Base-by-base conservation (phyloP, 1,140 invertebrate species). In the Adelges cooleyi region DNA sequence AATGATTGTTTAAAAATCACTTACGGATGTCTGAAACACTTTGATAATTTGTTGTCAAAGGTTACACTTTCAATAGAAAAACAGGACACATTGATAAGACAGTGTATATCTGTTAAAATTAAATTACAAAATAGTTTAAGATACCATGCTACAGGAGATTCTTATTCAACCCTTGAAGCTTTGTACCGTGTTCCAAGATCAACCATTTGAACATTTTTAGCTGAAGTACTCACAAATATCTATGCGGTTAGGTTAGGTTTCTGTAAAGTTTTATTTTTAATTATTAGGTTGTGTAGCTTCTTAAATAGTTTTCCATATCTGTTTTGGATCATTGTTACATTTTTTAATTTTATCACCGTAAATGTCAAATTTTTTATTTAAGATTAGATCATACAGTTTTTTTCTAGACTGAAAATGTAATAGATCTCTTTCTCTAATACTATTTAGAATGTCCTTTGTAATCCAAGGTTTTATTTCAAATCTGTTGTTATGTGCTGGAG, bases 21-120 rank as follows among this genome's bases (percentile, higher is more conserved):
- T 27, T 52, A 15, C 52, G 52, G 52, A 54, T 36, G 52, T 54
- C 52, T 36, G 10, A 40, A 36, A 40, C 29, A 40, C 27, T 54
- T 54, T 54, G 52, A 54, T 25, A 13, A 54, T 54, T 54, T 36
- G 52, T 36, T 54, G 52, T 40, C 27, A 40, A 54, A 52, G n/a
- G 29, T 52, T 8, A 54, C 29, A 38, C 29, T 29, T 36, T 54
- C 36, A 15, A 27, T 50, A 27, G 25, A 50, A 50, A 50, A 50
- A 50, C 48, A 50, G 25, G 48, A 50, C 25, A 54, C 29, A 36
- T 18, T 54, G 17, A 38, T 54, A 27, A 29, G 20, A 54, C 9
- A 29, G 50, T 27, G 25, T 17, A 52, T 52, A 52, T 25, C 52
- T 40, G 52, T 54, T 36, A 36, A 27, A 29, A 52, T 36, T 52